Percentiles rank a stretch among this genome's conserved stretches.
Conservation (phyloP, 2,113 vertebrate species). For the Neotragus moschatus region DNA sequence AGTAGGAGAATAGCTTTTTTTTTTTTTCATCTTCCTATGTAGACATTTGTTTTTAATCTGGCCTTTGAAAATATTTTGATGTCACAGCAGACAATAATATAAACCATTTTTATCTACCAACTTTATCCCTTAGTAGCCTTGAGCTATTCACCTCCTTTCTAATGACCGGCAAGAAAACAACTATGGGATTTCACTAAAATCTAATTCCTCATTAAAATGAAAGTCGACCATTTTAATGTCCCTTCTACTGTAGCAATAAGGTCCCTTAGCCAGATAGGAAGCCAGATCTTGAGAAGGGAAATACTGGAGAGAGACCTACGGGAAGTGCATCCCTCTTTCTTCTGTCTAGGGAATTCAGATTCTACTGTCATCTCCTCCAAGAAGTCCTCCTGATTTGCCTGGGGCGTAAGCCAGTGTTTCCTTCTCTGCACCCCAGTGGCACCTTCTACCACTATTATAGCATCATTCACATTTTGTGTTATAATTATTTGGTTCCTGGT, state of each 20-base stretch:
- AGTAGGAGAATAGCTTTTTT: slow-evolving; percentile 38
- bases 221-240: background rate
- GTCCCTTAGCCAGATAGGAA: background rate
- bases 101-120: slow-evolving; percentile 56
- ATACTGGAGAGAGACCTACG: background rate
- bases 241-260: background rate
- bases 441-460: background rate
- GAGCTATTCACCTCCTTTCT: background rate
- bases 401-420: background rate
- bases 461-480: background rate
- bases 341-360: background rate
- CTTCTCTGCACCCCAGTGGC: background rate
- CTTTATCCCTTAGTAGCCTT: background rate
- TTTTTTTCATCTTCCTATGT: slow-evolving; percentile 8
- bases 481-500: background rate
- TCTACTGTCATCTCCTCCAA: background rate
- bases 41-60: slow-evolving; percentile 60
- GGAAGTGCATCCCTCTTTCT: background rate
- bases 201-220: slow-evolving; percentile 7
- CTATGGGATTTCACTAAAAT: background rate
- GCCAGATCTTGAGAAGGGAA: background rate
- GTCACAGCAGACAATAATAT: slow-evolving; percentile 52
- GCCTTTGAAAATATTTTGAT: slow-evolving; percentile 48
- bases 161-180: slow-evolving; percentile 8
- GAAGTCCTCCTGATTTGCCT: background rate